Base-by-base conservation (phyloP, 2,888 invertebrate species). In the Caenorhabditis panamensis region DNA sequence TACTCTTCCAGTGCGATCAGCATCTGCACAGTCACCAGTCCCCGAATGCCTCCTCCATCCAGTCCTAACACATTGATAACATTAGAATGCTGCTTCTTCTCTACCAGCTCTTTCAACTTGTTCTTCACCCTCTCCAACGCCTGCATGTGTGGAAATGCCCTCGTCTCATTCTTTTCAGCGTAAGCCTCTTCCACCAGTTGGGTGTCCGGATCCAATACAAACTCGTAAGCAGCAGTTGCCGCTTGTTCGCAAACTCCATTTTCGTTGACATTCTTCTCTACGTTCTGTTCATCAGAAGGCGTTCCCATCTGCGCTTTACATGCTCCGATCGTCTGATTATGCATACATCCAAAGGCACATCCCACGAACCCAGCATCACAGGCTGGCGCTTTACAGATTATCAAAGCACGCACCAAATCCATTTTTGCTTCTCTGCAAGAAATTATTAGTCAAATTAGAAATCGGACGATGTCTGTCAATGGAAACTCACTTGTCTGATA, bases 21-120 rank as follows among this genome's bases (percentile, higher is more conserved):
- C 44, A 87, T 84, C 86, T 89, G 90, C 16, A 88, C 85, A 11
- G 90, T 83, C 2, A 90, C 85, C 9, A 90, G 66, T 8, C 90
- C 99, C 18, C 96, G 93, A 82, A 99, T 97, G 0, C 99, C 98
- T n/a, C 99, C 98, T 1, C 98, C 98, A 92, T 99, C 98, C 18
- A 99, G 92, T 88, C 95, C 95, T 0, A 99, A 91, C 9, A 90
- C 82, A 64, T 86, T 86, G 67, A 89, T 84, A 31, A 87, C 72
- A 56, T 85, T 86, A 49, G 79, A 79, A 36, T 81, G 84, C 31
- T 80, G 59, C 71, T 67, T 88, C 73, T 63, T 47, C 51, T 86
- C 81, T 16, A 82, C 82, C 54, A 87, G 56, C 49, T 78, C 58
- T 28, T 73, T 64, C 63, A 86, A 24, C 51, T 66, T 72, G 3